Conservation (phyloP, 2,113 vertebrate species). For the Nannobrachium achirus region DNA sequence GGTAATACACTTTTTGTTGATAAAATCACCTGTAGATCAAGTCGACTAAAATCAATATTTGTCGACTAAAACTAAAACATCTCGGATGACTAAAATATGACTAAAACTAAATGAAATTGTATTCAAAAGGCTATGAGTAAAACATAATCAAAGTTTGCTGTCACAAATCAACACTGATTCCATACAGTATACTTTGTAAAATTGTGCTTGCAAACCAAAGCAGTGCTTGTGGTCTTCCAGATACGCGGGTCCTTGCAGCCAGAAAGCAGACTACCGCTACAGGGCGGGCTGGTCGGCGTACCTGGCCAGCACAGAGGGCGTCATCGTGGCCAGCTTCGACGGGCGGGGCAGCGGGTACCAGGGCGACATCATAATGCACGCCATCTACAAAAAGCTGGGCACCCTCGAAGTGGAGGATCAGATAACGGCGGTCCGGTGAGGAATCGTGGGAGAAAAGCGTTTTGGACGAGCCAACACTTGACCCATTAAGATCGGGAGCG, state of each 20-base stretch:
- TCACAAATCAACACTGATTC: too few relatives aligned
- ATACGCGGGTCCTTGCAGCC: slow-evolving; percentile 96
- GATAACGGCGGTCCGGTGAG: slow-evolving; percentile 89
- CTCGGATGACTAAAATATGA: too few relatives aligned
- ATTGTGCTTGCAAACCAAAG: too few relatives aligned
- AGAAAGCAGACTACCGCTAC: slow-evolving; percentile 85
- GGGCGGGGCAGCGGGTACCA: slow-evolving; percentile 98
- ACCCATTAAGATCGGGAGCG: too few relatives aligned
- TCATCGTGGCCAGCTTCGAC: slow-evolving; percentile 97
- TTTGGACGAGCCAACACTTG: slow-evolving; percentile 34
- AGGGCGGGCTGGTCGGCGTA: slow-evolving; percentile 89
- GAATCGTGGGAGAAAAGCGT: not conserved
- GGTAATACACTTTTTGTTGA: too few relatives aligned
- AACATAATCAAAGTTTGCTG: too few relatives aligned
- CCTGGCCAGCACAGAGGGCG: slow-evolving; percentile 91
- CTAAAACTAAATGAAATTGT: too few relatives aligned
- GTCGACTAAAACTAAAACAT: too few relatives aligned
- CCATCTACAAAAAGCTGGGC: slow-evolving; percentile 88
- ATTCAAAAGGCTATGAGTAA: too few relatives aligned
- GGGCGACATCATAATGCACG: slow-evolving; percentile 92
- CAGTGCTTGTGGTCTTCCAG: slow-evolving; percentile 65
- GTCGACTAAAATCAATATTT: too few relatives aligned
- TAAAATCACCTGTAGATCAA: too few relatives aligned
- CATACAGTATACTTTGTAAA: too few relatives aligned
- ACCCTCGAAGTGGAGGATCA: slow-evolving; percentile 97